Evolutionary conservation across 35 echinoderm and acorn worm species (phyloP).

Genomic region (Chiridota heheva): DNA sequence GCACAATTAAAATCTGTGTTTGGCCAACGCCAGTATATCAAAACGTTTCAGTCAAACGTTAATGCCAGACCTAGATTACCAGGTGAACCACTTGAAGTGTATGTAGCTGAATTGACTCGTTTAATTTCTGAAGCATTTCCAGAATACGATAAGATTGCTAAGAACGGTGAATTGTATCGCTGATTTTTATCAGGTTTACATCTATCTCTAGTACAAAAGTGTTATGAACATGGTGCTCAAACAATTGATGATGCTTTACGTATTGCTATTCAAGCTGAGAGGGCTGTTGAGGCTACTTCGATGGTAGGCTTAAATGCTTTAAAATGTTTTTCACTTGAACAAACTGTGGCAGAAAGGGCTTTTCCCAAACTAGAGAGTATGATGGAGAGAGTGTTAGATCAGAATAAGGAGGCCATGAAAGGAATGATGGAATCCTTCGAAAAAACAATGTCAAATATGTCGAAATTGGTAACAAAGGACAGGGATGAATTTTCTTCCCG

Average conservation of each 20-base stretch:
- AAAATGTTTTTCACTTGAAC: too few species aligned
- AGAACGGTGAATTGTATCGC: conserved; percentile 39
- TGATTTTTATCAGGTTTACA: conserved; percentile 52
- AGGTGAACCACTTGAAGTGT: conserved; percentile 46
- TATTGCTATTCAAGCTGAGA: conserved; percentile 29
- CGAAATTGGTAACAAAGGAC: too few species aligned
- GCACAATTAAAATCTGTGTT: neutral
- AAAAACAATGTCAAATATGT: too few species aligned
- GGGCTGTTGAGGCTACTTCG: conserved; percentile 1
- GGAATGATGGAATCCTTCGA: too few species aligned
- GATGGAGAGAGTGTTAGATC: too few species aligned
- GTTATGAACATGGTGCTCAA: conserved; percentile 58
- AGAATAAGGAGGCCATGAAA: too few species aligned
- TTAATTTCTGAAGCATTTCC: conserved; percentile 28
- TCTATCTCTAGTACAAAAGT: conserved; percentile 13
- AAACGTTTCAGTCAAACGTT: conserved; percentile 15
- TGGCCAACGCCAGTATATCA: neutral
- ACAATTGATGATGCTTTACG: neutral
- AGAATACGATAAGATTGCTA: neutral
- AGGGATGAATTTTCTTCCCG: too few species aligned
- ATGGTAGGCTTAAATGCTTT: too few species aligned
- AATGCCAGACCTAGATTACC: neutral
- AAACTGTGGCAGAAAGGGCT: too few species aligned
- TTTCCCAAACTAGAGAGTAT: too few species aligned
- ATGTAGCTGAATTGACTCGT: conserved; percentile 17